Evolutionary conservation across 2,113 vertebrate genomes (phyloP).

Genomic region (Chaenocephalus aceratus): DNA sequence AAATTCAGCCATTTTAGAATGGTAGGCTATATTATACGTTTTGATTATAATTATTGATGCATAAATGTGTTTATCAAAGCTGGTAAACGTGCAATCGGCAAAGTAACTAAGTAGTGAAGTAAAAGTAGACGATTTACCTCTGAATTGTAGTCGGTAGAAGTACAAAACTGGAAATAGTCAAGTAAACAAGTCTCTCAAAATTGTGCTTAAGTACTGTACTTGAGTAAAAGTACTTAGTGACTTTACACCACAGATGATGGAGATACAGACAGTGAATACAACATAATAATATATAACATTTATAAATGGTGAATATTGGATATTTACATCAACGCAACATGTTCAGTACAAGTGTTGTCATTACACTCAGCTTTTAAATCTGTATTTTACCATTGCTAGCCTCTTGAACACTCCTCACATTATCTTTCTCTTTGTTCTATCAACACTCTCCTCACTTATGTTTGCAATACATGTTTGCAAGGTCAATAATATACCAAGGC

Average conservation of each 20-base stretch:
- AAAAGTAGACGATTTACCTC: no score
- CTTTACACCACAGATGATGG: not conserved
- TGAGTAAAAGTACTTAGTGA: no score
- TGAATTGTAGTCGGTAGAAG: no score
- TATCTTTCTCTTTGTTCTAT: not conserved
- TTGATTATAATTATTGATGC: no score
- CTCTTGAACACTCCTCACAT: not conserved
- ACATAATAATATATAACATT: not conserved
- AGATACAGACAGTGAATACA: not conserved
- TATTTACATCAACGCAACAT: not conserved
- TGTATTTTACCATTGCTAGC: not conserved
- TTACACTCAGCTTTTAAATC: not conserved
- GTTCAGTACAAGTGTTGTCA: not conserved
- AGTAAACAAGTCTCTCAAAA: no score
- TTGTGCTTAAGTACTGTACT: no score
- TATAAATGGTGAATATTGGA: not conserved
- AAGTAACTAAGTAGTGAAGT: no score
- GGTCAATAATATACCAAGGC: not conserved
- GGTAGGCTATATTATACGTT: no score
- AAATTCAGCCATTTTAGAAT: no score
- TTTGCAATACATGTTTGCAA: not conserved
- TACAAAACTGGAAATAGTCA: no score
- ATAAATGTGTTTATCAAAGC: no score
- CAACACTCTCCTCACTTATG: not conserved
- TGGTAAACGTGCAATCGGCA: no score